Conservation (phyloP, 2,888 invertebrate species). For the Cryptosula pallasiana region DNA sequence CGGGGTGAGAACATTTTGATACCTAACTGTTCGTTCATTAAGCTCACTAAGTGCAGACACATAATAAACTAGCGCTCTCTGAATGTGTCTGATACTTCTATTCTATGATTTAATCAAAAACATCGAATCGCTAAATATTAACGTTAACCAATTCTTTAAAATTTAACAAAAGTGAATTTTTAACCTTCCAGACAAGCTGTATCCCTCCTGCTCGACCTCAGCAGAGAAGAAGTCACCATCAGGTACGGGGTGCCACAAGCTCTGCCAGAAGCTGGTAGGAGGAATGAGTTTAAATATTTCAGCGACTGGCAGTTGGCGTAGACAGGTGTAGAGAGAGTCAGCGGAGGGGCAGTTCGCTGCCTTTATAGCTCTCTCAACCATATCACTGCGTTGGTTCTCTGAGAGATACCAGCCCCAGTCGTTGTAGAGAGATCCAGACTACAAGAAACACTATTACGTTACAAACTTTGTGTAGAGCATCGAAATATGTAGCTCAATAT, state of each 20-base stretch:
- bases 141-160: no score
- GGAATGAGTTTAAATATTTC: background rate
- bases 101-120: no score
- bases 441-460: background rate
- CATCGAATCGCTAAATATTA: no score
- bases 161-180: no score
- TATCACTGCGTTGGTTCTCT: background rate
- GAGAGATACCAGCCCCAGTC: background rate
- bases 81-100: no score
- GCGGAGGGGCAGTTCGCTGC: background rate
- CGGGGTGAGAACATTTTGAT: no score
- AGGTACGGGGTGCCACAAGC: background rate
- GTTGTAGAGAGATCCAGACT: conserved; percentile 10
- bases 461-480: no score
- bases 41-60: no score
- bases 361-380: background rate
- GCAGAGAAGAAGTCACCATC: conserved; percentile 11
- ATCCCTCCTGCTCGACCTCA: background rate
- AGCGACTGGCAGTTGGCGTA: background rate
- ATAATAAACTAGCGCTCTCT: no score
- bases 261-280: background rate
- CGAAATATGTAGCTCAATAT: no score
- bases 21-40: no score
- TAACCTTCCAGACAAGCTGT: background rate
- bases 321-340: background rate